Base-by-base conservation (phyloP, 2,113 vertebrate species). In the Pristiophorus japonicus region DNA sequence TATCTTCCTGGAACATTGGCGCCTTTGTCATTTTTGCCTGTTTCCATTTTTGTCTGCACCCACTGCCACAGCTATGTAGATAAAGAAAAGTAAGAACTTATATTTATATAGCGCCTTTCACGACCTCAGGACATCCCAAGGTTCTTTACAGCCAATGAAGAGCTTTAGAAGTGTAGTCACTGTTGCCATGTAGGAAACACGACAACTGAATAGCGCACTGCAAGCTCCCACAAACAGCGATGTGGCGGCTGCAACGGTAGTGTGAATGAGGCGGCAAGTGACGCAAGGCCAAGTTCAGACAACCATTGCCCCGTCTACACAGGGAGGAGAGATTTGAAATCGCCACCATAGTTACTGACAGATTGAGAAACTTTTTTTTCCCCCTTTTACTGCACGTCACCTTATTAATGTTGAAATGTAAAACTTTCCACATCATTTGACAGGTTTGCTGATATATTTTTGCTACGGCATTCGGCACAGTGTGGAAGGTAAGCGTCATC, bases 391-490 rank as follows among this genome's bases (percentile, higher is more conserved):
- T 27, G 10, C 16, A 24, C 81, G 27, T 51, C 30, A 34, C 38
- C n/a, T 81, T 81, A 87, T 27, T 30, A 51, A 87, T 87, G 27
- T 12, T 85, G 47, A 87, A 87, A 27, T 51, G 0, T 47, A 87
- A 47, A 78, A 87, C 8, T 51, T 55, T 42, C 42, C 22, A 51
- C 22, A 24, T 51, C 7, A 27, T 0, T 95, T 96, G 91, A 30
- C 96, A 98, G 98, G 98, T 20, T 96, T 98, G 45, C 2, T 98
- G 55, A 98, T 99, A 96, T 98, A 98, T 96, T 98, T 98, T 96
- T 96, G 96, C 90, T 99, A 98, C 0, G 98, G 98, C 4, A 96
- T 98, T 67, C 67, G 96, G 51, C 96, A 98, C 97, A 99, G 98
- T 0, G 47, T 97, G 0, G 98, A 98, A 96, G 97, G 96, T 94